phyloP scores from a whole-genome alignment of 2,113 vertebrate genomes.

The Galemys pyrenaicus region DNA sequence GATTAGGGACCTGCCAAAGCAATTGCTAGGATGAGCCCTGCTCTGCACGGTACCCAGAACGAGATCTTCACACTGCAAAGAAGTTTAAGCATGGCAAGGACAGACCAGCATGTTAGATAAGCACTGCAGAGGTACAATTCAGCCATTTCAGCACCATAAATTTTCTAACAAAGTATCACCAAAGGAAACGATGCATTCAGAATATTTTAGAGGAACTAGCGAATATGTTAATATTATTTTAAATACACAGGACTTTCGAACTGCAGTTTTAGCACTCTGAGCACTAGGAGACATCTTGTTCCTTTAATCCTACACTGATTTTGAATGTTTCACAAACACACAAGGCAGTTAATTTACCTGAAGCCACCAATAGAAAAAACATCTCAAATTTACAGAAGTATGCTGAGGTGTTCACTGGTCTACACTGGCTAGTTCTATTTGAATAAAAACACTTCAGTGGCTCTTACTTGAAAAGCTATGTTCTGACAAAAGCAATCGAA shows the following conservation, averaged over 20 bases:
- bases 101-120: conserved; percentile 32
- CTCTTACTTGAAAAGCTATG: not conserved
- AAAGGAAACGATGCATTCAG: conserved; percentile 35
- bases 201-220: not conserved
- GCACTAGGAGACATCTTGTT: not conserved
- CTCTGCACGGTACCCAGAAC: not conserved
- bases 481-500: conserved; percentile 27
- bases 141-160: not conserved
- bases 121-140: not conserved
- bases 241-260: conserved; percentile 31
- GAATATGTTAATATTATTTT: conserved; percentile 2
- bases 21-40: not conserved
- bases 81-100: not conserved
- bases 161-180: conserved; percentile 2
- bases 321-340: conserved; percentile 7
- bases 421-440: not conserved
- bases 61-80: not conserved
- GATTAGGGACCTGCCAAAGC: not conserved
- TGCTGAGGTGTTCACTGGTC: not conserved
- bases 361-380: not conserved
- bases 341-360: conserved; percentile 31
- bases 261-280: not conserved
- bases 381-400: not conserved
- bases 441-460: not conserved
- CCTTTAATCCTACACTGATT: conserved; percentile 24